Base-by-base conservation (phyloP, 2,113 vertebrate genomes). In the Aspidoscelis tigris region DNA sequence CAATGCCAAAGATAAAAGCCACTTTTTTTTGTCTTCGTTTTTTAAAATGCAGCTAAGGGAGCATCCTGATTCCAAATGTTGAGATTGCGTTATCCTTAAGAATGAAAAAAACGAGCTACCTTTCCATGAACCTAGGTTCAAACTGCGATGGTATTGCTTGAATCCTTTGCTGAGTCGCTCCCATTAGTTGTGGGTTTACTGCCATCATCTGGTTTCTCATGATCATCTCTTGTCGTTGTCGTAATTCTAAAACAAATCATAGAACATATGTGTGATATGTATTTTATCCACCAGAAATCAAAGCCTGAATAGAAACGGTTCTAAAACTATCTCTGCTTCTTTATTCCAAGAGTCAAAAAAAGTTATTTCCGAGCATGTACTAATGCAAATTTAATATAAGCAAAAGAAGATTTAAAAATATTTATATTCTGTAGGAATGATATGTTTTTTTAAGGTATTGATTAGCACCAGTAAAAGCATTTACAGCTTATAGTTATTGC, bases 121-220 rank as follows among this genome's bases (percentile, higher is more conserved):
- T 98, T 85, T 99, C 97, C 83, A 97, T 93, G 85, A 97, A 94
- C 2, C 95, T 96, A 69, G 96, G 96, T 86, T 99, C 98, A 22
- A 98, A 98, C 89, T 97, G 96, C 2, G 96, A 16, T 0, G 97
- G 95, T 66, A 98, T 93, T 0, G 96, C 92, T 77, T 98, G 97
- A 69, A 97, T 93, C 82, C 96, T 97, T 92, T 97, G 98, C 91
- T 97, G 98, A 3, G 94, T 94, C 74, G 97, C 87, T 11, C 95
- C 81, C 85, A 98, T 93, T 82, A 98, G 91, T 93, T 97, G 96
- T 12, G 98, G 97, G 72, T 98, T 97, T 90, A 97, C 95, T 76
- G 97, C 95, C 97, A 98, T 97, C 90, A 91, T 2, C 92, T 97
- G 97, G 91, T 97, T 98, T 91, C 98, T 96, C 97, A 98, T 97